Evolutionary conservation across 2,113 vertebrate species (phyloP), one percentile per base, ranked within the genome.

Genomic region (Leptobrachium leishanense): DNA sequence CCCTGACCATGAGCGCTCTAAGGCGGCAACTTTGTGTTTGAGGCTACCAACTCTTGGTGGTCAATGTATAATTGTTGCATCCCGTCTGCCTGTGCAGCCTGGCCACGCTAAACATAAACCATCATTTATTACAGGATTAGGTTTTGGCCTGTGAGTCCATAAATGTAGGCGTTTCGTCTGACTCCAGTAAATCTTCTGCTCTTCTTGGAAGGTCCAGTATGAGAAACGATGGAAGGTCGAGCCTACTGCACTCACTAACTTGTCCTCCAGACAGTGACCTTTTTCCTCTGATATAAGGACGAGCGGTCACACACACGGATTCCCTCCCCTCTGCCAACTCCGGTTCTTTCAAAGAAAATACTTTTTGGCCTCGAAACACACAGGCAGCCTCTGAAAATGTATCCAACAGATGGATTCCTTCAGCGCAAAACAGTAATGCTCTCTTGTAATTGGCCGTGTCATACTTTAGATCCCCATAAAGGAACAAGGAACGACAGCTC

Each of bases 381-480:
- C 15, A 54, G 53, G 9, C 31, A 79, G 42, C n/a, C 54, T 62
- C 57, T 59, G 53, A 74, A 74, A 81, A 81, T 81, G 74, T 72
- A 68, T 74, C 71, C 44, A 59, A 74, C 78, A 81, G 78, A 81
- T 81, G 78, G 71, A 31, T 41, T 74, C 71, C 65, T 53, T 81
- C 78, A 81, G 42, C 5, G 53, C 71, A 62, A 66, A 81, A 81
- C 64, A 74, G 64, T 68, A 81, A 74, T 59, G 57, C 63, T 11
- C 71, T 81, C 78, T 74, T 68, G 71, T 74, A 81, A 74, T 74
- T 81, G 78, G 72, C 71, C 65, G 39, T 81, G 78, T 81, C 72
- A 62, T 81, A 68, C 72, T 81, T 74, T 68, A 81, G 71, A 81
- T 81, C 71, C 72, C 78, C 67, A 74, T 81, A 81, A 81, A 81